Evolutionary conservation across 1,140 invertebrate species (phyloP), one percentile per base, ranked within the genome.

Genomic region (Bombus pyrosoma): DNA sequence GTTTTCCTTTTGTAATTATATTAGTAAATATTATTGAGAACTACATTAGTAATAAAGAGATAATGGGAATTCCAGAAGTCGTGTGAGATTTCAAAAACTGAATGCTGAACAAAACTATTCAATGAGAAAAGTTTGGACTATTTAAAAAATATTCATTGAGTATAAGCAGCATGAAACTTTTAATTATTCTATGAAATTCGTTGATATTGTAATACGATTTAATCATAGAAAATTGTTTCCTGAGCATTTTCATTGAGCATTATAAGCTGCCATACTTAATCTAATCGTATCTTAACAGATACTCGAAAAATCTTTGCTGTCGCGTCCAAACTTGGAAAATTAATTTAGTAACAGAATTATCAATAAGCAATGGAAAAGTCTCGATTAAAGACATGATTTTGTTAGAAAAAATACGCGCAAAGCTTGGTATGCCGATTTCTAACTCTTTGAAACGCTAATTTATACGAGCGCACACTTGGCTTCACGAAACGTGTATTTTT

Each of bases 401-500:
- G 72, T 66, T 53, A 1, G 69, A 72, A 85, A 85, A 73, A 80
- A 62, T 74, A 81, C 57, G 9, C 41, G 37, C 28, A 25, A 47
- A 66, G 8, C 41, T 53, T 39, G 5, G 22, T 83, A 39, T 12
- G 32, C 53, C 8, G 9, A 66, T 10, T 32, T n/a, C 3, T 32
- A 39, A 28, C 8, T 74, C 2, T 34, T 25, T 18, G 1, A n/a
- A n/a, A 5, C 34, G 37, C 8, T 22, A 43, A 73, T 59, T 59
- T 25, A 43, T 32, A 39, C 12, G 0, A 22, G 39, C 43, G n/a
- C 12, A 3, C 32, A 47, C 69, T 34, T 41, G 22, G 41, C 25
- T 43, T 34, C n/a, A n/a, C 71, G 69, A 47, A 66, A 64, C 32
- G n/a, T 53, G 32, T 76, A 83, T 83, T 76, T 76, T 59, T 32